Evolutionary conservation across 2,797 vertebrate species (phyloP), one percentile per base, ranked within the genome.

Genomic region (Sebastiscus tertius): DNA sequence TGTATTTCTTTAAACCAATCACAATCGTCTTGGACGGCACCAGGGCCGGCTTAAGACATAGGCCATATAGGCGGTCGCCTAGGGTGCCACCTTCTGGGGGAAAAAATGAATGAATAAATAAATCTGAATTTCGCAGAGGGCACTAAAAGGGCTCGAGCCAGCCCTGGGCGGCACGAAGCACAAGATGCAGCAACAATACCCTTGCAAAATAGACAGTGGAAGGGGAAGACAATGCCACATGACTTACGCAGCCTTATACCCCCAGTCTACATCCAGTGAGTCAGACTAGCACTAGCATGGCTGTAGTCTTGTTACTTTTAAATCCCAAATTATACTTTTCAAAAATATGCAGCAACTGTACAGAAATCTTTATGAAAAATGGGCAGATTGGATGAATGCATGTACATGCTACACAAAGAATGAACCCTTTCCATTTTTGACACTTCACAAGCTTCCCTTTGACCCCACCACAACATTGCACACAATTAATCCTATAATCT

Each of bases 51-150:
- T 42, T 42, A 42, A 42, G 39, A 14, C 14, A 1, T 18, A 42
- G 39, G 39, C 39, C 39, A 42, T 16, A 42, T 16, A 42, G 39
- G 39, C 39, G 14, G 39, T 42, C 3, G 6, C 39, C 39, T 42
- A 16, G 6, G 39, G 39, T 7, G 39, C 14, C 39, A 16, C 14
- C 14, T 42, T 42, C 39, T 42, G 39, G 39, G 39, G 39, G 14
- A 0, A 42, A 0, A 42, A 42, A 42, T 0, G 16, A 42, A 42
- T 3, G 16, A 16, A 42, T 42, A 1, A 34, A 34, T 9, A 34
- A 34, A 34, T 34, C 33, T 10, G 39, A 42, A 42, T 42, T 42
- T 42, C 3, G 13, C 39, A 2, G 14, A 42, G 0, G 39, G 39
- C 39, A 42, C 56, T 16, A 46, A 46, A 46, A 46, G 42, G 42